Base-by-base conservation (phyloP, 2,113 vertebrate genomes). In the Acinonyx jubatus region DNA sequence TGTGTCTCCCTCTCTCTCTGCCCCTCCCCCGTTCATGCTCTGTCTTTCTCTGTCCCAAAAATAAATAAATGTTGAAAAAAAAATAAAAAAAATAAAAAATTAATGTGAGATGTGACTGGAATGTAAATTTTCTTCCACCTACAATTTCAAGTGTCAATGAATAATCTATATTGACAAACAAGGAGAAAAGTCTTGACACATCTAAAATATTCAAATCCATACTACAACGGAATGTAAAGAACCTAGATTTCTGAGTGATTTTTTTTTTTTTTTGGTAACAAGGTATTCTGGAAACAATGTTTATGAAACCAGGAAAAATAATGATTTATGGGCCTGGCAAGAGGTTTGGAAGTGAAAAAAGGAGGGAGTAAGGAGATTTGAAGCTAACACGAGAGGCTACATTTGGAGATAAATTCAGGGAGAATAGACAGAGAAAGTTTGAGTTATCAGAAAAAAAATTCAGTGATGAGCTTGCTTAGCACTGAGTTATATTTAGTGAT, bases 261-360 rank as follows among this genome's bases (percentile, higher is more conserved):
- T 80, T 31, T 61, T 61, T 63, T 88, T 55, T 18, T 80, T 36
- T 61, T 63, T 63, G 89, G 63, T 71, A 61, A 48, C 68, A 68
- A 73, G 45, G 33, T 78, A 52, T 90, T 93, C n/a, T 52, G n/a
- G 48, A 95, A 84, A 82, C 12, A 79, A 36, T 82, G 14, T 79
- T 93, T 50, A 29, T 29, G 88, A 93, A 86, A 73, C 55, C 0
- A 10, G 14, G 31, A 23, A 45, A 78, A 83, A 57, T 45, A 25
- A 38, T 76, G 16, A 74, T 73, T 94, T 50, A 33, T n/a, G 36
- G 19, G 11, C 10, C 66, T 89, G 4, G 15, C 11, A 85, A 89
- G 69, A 52, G 7, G 12, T 85, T 89, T 96, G 38, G 76, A 96
- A 96, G 45, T 76, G 25, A 74, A 88, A 89, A 36, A 88, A 92